Conservation (phyloP, 1,140 invertebrate species). For the Drosophila biarmipes region DNA sequence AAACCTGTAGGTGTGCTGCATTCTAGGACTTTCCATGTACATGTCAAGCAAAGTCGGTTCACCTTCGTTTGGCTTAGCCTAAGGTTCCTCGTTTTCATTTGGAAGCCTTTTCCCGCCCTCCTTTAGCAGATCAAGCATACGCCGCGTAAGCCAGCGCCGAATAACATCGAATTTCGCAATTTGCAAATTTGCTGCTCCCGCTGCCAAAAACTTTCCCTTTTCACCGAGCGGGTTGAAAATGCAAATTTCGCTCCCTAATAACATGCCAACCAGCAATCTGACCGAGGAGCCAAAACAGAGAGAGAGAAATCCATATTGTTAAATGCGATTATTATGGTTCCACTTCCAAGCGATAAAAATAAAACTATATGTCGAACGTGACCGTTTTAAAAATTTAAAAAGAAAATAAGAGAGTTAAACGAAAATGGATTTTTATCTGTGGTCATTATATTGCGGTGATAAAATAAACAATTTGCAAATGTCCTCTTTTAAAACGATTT, state of each 20-base stretch:
- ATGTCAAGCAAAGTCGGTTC: background rate
- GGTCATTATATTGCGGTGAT: too few species aligned
- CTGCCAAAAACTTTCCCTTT: slow-evolving; percentile 10
- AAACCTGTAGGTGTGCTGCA: too few species aligned
- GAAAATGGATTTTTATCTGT: background rate
- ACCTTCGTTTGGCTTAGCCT: background rate
- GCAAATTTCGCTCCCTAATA: slow-evolving; percentile 37
- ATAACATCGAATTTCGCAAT: slow-evolving; percentile 38
- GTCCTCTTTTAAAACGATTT: background rate
- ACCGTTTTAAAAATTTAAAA: background rate
- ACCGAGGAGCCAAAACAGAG: slow-evolving; percentile 3
- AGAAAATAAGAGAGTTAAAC: background rate
- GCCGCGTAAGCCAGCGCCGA: slow-evolving; percentile 30
- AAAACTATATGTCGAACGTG: background rate
- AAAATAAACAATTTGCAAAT: background rate
- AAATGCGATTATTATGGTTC: background rate
- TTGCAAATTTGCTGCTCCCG: slow-evolving; percentile 26
- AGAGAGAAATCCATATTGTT: background rate
- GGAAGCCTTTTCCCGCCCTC: slow-evolving; percentile 1
- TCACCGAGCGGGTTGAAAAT: slow-evolving; percentile 13
- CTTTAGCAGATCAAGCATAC: slow-evolving; percentile 29
- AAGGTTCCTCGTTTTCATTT: background rate
- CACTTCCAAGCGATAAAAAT: background rate
- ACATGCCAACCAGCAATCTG: slow-evolving; percentile 38
- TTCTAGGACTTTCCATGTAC: too few species aligned